Base-by-base conservation (phyloP, 2,888 invertebrate species). In the Macaria notata region DNA sequence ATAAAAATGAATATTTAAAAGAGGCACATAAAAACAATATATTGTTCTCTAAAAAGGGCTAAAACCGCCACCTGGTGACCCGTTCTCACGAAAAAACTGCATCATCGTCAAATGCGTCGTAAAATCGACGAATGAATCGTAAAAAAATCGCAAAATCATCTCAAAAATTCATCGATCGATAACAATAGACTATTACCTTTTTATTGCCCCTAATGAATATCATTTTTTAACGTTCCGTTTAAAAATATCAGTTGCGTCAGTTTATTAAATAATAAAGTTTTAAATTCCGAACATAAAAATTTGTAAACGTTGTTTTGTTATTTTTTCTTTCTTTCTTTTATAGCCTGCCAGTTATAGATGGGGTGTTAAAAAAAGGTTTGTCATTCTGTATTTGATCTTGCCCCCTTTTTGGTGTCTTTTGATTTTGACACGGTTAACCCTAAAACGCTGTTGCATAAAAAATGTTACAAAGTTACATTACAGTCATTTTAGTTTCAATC, bases 81-180 rank as follows among this genome's bases (percentile, higher is more conserved):
- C 70, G 70, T 88, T 88, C 88, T 84, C 87, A 88, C 86, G 86
- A 75, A 75, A 59, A 73, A 51, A 81, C 72, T 63, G 63, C 68
- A 68, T 63, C 63, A 72, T 70, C 75, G 61, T 72, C 78, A 84
- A 82, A 76, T 65, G 63, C 66, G 72, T 79, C 84, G 77, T 87
- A 87, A 88, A 87, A 78, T 72, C 69, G 70, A 76, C 72, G 76
- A 78, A 79, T 79, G 81, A 84, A 82, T 87, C 86, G 83, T 88
- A 88, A 88, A 83, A 84, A 86, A 87, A 80, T 84, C 78, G 87
- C 88, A 82, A 81, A 81, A 88, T 88, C 89, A 89, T 87, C 85
- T 78, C 74, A 73, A 84, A 78, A 84, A 86, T 83, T 83, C 84
- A 83, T 84, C 82, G 81, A 85, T 82, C 77, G 79, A 83, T 83